A percentile compares a stretch with the other conserved stretches of the same genome.
phyloP scores from a whole-genome alignment of 2,113 vertebrate genomes.

The Anas platyrhynchos region DNA sequence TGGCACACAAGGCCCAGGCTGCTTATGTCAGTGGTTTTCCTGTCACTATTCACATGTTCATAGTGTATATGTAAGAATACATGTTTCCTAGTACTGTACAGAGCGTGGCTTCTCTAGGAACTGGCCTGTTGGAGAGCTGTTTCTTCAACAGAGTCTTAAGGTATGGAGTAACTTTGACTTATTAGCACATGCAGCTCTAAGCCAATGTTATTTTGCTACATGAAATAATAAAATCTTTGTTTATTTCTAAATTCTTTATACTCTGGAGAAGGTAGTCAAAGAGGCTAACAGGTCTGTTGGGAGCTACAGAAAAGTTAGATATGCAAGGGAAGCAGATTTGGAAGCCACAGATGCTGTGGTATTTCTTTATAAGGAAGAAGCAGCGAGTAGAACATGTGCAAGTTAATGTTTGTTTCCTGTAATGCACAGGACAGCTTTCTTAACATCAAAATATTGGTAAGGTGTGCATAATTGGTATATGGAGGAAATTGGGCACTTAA shows the following conservation, averaged over 20 bases:
- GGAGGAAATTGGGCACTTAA: slow-evolving; percentile 24
- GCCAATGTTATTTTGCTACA: not conserved
- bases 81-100: not conserved
- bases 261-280: not conserved
- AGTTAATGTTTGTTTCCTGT: not conserved
- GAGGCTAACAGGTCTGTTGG: not conserved
- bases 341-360: not conserved
- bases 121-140: not conserved
- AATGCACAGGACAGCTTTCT: not conserved
- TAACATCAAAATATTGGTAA: not conserved
- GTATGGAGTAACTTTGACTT: not conserved
- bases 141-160: not conserved
- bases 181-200: not conserved
- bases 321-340: not conserved
- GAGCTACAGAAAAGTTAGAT: not conserved
- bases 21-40: not conserved
- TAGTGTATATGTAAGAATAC: not conserved
- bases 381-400: not conserved
- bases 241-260: not conserved
- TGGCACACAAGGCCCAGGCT: not conserved
- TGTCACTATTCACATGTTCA: not conserved
- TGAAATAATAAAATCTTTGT: not conserved
- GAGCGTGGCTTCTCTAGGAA: not conserved
- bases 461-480: not conserved
- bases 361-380: not conserved